phyloP scores from a whole-genome alignment of 2,113 vertebrate genomes.

The Austrofundulus limnaeus region DNA sequence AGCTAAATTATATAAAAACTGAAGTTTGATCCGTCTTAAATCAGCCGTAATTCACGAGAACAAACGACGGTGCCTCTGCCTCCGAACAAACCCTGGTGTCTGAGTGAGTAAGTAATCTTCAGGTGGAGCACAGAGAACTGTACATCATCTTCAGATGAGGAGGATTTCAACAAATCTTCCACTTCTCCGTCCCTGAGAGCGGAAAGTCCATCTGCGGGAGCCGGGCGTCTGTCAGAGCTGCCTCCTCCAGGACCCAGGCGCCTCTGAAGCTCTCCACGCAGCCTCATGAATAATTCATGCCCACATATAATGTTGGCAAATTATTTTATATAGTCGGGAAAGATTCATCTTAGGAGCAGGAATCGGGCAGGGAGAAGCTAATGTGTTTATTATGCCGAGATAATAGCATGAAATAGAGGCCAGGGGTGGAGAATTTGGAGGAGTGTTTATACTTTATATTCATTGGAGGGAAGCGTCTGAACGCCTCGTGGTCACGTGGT shows the following conservation, averaged over 20 bases:
- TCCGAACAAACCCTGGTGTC: conserved; percentile 33
- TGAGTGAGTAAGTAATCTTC: conserved; percentile 51
- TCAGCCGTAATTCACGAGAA: conserved; percentile 44
- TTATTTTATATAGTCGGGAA: conserved; percentile 79
- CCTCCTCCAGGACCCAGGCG: conserved; percentile 57
- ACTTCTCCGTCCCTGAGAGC: conserved; percentile 40
- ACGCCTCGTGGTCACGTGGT: conserved; percentile 73
- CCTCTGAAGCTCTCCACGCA: conserved; percentile 69
- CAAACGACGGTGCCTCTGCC: conserved; percentile 50
- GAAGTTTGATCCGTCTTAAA: conserved; percentile 31
- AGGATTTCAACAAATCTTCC: conserved; percentile 33
- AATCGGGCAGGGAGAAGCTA: conserved; percentile 73
- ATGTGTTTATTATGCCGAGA: conserved; percentile 83
- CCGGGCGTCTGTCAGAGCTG: conserved; percentile 47
- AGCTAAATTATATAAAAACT: conserved; percentile 3
- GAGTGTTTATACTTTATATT: conserved; percentile 80
- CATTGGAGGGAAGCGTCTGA: conserved; percentile 71
- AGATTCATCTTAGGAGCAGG: conserved; percentile 78
- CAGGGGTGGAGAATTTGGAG: conserved; percentile 72
- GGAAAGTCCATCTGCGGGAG: conserved; percentile 33
- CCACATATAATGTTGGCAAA: conserved; percentile 79
- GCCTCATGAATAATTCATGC: conserved; percentile 79
- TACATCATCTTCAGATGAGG: conserved; percentile 51
- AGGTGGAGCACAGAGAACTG: conserved; percentile 11
- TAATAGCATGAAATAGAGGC: conserved; percentile 79